Base-by-base conservation (phyloP, 2,113 vertebrate genomes). In the Chlamydotis undulata region DNA sequence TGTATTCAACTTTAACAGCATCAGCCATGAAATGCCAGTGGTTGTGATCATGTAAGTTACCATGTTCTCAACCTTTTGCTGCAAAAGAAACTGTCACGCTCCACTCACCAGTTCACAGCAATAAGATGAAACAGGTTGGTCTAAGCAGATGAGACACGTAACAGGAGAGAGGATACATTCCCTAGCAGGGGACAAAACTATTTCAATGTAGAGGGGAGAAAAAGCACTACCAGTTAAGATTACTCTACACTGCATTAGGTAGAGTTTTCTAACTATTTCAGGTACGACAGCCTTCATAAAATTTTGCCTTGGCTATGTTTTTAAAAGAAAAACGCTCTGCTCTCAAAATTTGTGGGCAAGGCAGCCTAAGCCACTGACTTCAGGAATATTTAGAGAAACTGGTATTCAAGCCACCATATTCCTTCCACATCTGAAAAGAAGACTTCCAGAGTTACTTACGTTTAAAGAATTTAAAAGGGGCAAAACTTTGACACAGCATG, bases 181-280 rank as follows among this genome's bases (percentile, higher is more conserved):
- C 60, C 67, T 25, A 49, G 29, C 18, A 79, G 67, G 15, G 47
- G n/a, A 53, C 16, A 53, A 73, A 18, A 31, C 4, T 0, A 24
- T n/a, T 50, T 13, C 25, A 19, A 4, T 4, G 7, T 6, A 16
- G 14, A 35, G 18, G 2, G 45, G 5, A 8, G 3, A 43, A 10
- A 43, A 69, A 26, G 17, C 26, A 26, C 41, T 11, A 37, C 16
- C n/a, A 22, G 33, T n/a, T 67, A 35, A n/a, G 52, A 23, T 67
- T 80, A 50, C n/a, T 53, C 45, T 29, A n/a, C 11, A 11, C 8
- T 0, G 0, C n/a, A 37, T 49, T 16, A 29, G 15, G 31, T 7
- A 49, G 17, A 12, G 7, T 26, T 49, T 73, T 21, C 24, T 55
- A 35, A 12, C 47, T 28, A 47, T 14, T 49, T 37, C 47, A 79